These are phyloP conservation scores for Nasua narica DNA, from an alignment of 2,797 vertebrate species.

Conservation along the genomic window DNA sequence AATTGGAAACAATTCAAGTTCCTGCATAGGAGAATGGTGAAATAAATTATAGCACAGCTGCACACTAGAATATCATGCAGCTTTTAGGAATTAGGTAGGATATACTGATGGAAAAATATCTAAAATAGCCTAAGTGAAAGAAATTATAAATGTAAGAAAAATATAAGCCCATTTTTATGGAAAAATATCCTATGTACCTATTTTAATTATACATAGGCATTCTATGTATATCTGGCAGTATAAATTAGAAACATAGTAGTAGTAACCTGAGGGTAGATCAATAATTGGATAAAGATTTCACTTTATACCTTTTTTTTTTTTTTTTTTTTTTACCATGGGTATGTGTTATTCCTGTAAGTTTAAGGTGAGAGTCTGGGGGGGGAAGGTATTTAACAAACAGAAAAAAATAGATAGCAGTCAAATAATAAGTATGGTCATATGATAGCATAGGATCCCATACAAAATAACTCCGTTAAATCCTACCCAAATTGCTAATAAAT, in stretches of 20 bases:
- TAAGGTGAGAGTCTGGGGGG: not conserved
- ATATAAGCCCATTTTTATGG: not conserved
- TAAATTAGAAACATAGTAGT: not conserved
- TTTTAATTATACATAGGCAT: conserved; percentile 12
- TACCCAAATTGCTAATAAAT: not conserved
- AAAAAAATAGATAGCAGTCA: not conserved
- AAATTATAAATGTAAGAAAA: not conserved
- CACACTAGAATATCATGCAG: not conserved
- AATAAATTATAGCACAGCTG: not conserved
- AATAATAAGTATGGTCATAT: not conserved
- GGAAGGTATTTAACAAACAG: conserved; percentile 12
- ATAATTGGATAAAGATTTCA: not conserved
- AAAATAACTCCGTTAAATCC: not conserved
- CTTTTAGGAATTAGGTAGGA: conserved; percentile 29
- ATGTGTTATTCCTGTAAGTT: not conserved
- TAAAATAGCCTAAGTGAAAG: not conserved
- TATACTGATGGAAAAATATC: not conserved
- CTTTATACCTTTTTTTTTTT: not conserved
- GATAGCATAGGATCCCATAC: not conserved
- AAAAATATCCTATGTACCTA: not conserved
- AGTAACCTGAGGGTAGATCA: not conserved
- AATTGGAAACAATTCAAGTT: not conserved
- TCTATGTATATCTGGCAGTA: not conserved
- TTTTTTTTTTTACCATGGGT: not conserved
- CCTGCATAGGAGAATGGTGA: not conserved